Base-by-base conservation (phyloP, 2,113 vertebrate genomes). In the Phycodurus eques region DNA sequence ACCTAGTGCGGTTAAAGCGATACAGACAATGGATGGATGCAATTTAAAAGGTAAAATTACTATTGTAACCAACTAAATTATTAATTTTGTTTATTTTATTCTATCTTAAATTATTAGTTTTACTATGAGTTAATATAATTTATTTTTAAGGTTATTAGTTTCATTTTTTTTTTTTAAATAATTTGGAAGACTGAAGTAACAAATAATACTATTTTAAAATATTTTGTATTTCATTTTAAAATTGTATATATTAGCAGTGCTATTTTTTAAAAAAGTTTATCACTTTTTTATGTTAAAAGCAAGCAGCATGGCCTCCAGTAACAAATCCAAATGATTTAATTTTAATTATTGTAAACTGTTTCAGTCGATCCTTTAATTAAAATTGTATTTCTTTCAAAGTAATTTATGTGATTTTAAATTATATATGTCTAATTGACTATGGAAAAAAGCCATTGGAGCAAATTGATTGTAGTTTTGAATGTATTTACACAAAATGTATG, bases 401-500 rank as follows among this genome's bases (percentile, higher is more conserved):
- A 17, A 51, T 5, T 8, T 7, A 20, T 51, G 17, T 51, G 1
- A 51, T 51, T 51, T 51, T 51, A 8, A 19, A 51, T 51, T 8
- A 20, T 39, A 39, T 39, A 39, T 39, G 35, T 39, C 6, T 5
- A 39, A 39, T 39, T 51, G 15, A 19, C 1, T 51, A 14, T 5
- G 19, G 46, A 1, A 20, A 8, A 20, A 20, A 8, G 49, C 49
- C 17, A 20, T 51, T 51, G 17, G 15, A 51, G 15, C 6, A 56
- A 56, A 56, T 2, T n/a, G 20, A 11, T 76, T 80, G 19, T 68
- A 69, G 73, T 69, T 66, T 72, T 83, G 76, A 85, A 83, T 88
- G 89, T 83, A 90, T 88, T 92, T 87, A 85, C 88, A 78, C 71
- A 57, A 73, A 81, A 81, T 74, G 73, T 77, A 70, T 90, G 90